Evolutionary conservation across 2,797 vertebrate genomes (phyloP), one percentile per base, ranked within the genome.

Genomic region (Oophaga sylvatica): DNA sequence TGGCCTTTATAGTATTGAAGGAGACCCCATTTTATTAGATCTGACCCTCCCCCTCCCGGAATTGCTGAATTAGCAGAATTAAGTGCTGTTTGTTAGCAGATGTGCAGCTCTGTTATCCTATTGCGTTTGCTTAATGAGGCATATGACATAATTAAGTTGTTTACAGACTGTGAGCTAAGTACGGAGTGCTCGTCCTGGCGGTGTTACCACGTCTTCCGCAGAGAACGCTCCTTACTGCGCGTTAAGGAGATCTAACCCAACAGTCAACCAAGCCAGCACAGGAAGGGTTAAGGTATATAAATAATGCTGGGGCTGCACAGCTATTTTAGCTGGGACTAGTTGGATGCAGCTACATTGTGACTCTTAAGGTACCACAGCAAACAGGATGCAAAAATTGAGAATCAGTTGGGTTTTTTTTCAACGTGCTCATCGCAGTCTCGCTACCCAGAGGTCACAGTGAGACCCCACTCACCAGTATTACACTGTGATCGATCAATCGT

Each of bases 91-190:
- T 84, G 71, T 48, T 84, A 20, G 59, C 67, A 75, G 82, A 73
- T 75, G 70, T 19, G 20, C 59, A 9, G 59, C 73, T 5, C 83
- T 45, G 20, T 56, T 0, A 35, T 76, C 62, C 83, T 67, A 78
- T 67, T 78, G 73, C 35, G 78, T 75, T 56, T 76, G 83, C n/a
- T 78, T 85, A 78, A 85, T 85, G 60, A 85, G 78, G 73, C 83
- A 53, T 65, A 19, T 56, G 83, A 75, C 83, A 57, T 78, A 53
- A 76, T 78, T 53, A 85, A 85, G 83, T 56, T 85, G 75, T 78
- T 67, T 78, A 78, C 83, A 67, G 73, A 77, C 67, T 67, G 60
- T 78, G 75, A 31, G 41, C 16, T 78, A 56, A 48, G 83, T 15
- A 17, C 0, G 48, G 62, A 13, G 48, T 35, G 11, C 13, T 9